phyloP scores from a whole-genome alignment of 2,797 vertebrate genomes.

The Anguilla anguilla region DNA sequence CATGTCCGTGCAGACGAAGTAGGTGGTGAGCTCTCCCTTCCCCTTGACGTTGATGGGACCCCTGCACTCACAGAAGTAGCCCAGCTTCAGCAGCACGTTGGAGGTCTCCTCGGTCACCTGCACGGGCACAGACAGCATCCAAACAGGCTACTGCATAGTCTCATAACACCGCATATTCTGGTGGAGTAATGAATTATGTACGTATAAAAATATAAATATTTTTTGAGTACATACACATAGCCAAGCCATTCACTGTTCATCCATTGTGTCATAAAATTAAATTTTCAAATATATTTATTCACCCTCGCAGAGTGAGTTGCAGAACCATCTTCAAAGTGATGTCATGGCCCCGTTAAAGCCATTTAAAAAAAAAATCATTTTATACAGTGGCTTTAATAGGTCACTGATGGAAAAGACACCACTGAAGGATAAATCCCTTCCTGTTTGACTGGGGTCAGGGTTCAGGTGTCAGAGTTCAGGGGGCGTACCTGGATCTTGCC shows the following conservation, averaged over 20 bases:
- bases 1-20: conserved; percentile 93
- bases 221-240: too few relatives aligned
- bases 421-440: background rate
- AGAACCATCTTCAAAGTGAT: too few relatives aligned
- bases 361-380: too few relatives aligned
- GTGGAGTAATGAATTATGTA: background rate
- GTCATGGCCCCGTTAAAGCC: too few relatives aligned
- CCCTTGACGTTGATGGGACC: conserved; percentile 95
- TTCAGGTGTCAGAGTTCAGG: background rate
- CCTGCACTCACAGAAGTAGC: conserved; percentile 92
- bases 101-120: conserved; percentile 94
- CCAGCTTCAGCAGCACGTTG: conserved; percentile 80
- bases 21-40: conserved; percentile 94
- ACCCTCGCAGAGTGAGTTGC: too few relatives aligned
- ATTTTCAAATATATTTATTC: too few relatives aligned
- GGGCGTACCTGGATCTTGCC: conserved; percentile 92
- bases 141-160: background rate
- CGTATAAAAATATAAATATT: background rate
- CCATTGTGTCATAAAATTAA: too few relatives aligned
- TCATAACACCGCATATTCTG: background rate
- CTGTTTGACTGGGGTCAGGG: background rate
- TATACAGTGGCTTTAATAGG: background rate
- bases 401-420: background rate
- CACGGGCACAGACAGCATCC: background rate
- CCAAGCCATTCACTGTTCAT: too few relatives aligned